Conservation (phyloP, 92 coral and sea anemone genomes). For the Heliopora coerulea region DNA sequence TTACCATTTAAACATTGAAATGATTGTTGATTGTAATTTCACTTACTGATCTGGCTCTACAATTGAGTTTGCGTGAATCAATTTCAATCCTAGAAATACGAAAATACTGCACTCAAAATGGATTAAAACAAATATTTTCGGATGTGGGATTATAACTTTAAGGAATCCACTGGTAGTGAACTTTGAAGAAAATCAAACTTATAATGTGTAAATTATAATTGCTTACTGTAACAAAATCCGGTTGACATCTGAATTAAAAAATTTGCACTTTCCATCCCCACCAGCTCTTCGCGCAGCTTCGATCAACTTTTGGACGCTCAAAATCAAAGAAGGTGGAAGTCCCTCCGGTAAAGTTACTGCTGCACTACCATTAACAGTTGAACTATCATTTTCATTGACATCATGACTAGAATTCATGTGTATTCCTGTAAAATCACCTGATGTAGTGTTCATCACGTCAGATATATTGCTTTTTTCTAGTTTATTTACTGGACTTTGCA, state of each 20-base stretch:
- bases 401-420: background rate
- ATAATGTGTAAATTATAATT: too few relatives aligned
- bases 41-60: slow-evolving; percentile 90
- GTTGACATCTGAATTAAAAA: slow-evolving; percentile 93
- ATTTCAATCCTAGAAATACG: slow-evolving; percentile 69
- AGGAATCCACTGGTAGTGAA: too few relatives aligned
- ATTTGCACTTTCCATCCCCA: slow-evolving; percentile 89
- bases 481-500: slow-evolving; percentile 35
- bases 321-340: slow-evolving; percentile 69
- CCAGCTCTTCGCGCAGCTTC: slow-evolving; percentile 76
- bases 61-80: slow-evolving; percentile 77
- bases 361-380: slow-evolving; percentile 2
- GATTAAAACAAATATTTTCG: too few relatives aligned
- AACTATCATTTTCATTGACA: slow-evolving; percentile 2
- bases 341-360: slow-evolving; percentile 66
- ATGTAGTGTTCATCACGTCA: background rate
- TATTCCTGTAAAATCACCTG: background rate
- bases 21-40: too few relatives aligned
- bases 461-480: slow-evolving; percentile 16
- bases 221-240: slow-evolving; percentile 87
- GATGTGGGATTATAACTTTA: too few relatives aligned
- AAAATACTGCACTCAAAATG: background rate
- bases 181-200: too few relatives aligned
- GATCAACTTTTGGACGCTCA: slow-evolving; percentile 72
- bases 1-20: too few relatives aligned